Conservation (phyloP, 1,140 invertebrate genomes). For the Leptinotarsa texana region DNA sequence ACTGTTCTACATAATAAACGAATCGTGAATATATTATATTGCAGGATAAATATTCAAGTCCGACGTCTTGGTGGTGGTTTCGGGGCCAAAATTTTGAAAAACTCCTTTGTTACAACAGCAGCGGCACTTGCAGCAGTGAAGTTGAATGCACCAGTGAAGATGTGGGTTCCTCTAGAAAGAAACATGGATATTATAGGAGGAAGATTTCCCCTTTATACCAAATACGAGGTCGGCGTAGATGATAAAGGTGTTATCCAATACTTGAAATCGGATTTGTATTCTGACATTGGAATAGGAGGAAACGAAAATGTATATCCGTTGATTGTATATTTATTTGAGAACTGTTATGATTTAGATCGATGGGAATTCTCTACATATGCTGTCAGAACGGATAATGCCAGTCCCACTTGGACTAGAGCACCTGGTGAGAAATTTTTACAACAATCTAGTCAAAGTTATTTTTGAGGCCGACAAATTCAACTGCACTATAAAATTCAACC, state of each 20-base stretch:
- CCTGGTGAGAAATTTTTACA: slow-evolving; percentile 31
- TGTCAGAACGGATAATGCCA: slow-evolving; percentile 33
- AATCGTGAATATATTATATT: not conserved
- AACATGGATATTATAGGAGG: slow-evolving; percentile 68
- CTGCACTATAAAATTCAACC: no score
- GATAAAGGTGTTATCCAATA: slow-evolving; percentile 70
- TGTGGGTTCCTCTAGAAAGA: slow-evolving; percentile 65
- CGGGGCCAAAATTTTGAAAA: slow-evolving; percentile 65
- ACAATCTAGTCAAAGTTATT: no score
- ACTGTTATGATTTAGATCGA: slow-evolving; percentile 29
- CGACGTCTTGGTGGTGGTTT: slow-evolving; percentile 73
- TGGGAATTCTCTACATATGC: slow-evolving; percentile 33
- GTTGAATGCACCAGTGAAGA: slow-evolving; percentile 62
- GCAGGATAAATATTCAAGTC: slow-evolving; percentile 60
- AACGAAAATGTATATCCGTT: slow-evolving; percentile 32
- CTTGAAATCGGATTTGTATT: slow-evolving; percentile 55
- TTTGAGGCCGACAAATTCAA: no score
- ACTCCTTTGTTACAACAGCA: slow-evolving; percentile 57
- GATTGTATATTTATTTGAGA: slow-evolving; percentile 28
- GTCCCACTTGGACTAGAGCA: slow-evolving; percentile 33
- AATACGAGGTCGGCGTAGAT: slow-evolving; percentile 73
- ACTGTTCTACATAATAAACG: no score
- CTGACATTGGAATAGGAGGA: slow-evolving; percentile 33
- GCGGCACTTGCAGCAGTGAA: slow-evolving; percentile 63
- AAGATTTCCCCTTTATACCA: slow-evolving; percentile 58